Conservation (phyloP, 2,888 invertebrate species). For the Gastracanthus pulcherrimus region DNA sequence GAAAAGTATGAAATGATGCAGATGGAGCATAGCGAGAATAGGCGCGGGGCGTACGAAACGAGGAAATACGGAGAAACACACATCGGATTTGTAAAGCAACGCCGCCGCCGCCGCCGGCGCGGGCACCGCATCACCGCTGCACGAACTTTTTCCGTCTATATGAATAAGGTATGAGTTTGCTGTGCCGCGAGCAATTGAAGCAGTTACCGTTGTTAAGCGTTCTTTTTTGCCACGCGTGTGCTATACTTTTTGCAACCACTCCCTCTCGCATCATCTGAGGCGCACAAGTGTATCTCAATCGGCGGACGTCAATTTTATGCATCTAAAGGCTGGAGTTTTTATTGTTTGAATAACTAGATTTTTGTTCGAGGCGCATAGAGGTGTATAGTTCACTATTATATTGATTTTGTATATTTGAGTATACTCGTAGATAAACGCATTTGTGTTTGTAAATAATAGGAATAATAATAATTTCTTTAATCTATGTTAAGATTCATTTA, state of each 20-base stretch:
- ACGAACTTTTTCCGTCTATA: slow-evolving; percentile 1
- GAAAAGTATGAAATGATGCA: slow-evolving; percentile 26
- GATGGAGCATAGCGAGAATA: not conserved
- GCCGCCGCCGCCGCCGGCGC: too few species aligned
- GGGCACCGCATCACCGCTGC: too few species aligned
- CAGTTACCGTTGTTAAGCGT: slow-evolving; percentile 32
- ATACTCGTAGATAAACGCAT: too few species aligned
- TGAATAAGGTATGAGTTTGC: slow-evolving; percentile 49
- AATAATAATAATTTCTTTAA: too few species aligned
- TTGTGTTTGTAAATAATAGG: too few species aligned
- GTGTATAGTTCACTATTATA: too few species aligned
- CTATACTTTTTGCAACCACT: not conserved
- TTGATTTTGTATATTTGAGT: too few species aligned
- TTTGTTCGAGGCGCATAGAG: too few species aligned
- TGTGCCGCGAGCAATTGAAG: slow-evolving; percentile 18
- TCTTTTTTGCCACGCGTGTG: not conserved
- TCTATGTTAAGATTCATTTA: too few species aligned
- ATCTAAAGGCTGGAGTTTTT: not conserved
- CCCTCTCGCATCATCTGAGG: too few species aligned
- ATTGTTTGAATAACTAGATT: not conserved
- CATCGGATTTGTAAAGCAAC: slow-evolving; percentile 29
- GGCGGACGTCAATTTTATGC: not conserved
- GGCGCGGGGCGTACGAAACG: not conserved
- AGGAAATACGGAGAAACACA: not conserved
- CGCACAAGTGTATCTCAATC: not conserved